These are phyloP conservation scores for Atrichornis clamosus DNA, from an alignment of 2,113 vertebrate species.

Conservation along the genomic window DNA sequence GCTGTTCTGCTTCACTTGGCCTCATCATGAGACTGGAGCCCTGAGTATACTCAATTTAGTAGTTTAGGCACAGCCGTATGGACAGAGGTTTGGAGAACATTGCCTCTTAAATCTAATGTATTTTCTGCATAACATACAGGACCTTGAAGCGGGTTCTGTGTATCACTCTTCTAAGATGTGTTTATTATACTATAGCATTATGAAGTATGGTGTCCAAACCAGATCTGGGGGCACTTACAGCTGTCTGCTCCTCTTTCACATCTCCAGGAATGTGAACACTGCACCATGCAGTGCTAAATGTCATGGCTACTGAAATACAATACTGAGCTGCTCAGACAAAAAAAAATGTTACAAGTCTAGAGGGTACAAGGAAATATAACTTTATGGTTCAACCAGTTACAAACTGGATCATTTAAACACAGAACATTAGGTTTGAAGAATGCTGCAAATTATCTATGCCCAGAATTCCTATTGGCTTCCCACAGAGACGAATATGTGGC, in stretches of 20 bases:
- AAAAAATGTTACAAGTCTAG: conserved; percentile 20
- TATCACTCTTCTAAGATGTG: background rate
- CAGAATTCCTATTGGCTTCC: conserved; percentile 8
- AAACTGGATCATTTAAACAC: background rate
- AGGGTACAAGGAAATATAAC: background rate
- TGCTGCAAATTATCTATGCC: background rate
- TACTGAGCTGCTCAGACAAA: background rate
- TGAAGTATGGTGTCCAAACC: background rate
- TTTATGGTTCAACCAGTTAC: background rate
- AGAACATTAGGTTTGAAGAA: background rate
- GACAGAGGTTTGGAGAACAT: background rate
- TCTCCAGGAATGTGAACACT: background rate
- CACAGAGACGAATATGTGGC: background rate
- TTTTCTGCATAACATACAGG: background rate
- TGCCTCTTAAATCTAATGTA: background rate
- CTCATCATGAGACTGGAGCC: background rate
- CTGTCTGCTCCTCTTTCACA: background rate
- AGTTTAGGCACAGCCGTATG: background rate
- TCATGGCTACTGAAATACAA: background rate
- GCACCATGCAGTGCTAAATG: background rate
- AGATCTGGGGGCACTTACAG: background rate
- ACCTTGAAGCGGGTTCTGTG: background rate
- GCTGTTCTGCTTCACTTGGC: background rate
- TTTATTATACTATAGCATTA: background rate
- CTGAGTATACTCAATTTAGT: background rate